A percentile compares a stretch with the other conserved stretches of the same genome.
Conservation (phyloP, 1,140 invertebrate genomes). For the Akabosia matsudoensis region DNA sequence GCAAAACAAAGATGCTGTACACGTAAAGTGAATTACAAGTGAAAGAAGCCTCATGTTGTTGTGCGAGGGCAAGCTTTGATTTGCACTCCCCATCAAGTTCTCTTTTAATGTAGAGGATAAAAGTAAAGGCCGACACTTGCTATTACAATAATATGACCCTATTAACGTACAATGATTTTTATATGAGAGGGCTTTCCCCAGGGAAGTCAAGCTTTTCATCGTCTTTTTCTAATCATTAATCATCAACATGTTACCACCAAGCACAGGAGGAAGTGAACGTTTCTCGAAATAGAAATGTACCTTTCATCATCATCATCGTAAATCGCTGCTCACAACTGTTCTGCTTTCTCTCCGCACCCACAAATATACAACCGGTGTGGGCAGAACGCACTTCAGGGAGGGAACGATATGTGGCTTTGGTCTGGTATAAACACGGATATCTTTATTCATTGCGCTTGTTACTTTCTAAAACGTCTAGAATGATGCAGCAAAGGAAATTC, state of each 20-base stretch:
- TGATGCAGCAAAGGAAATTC: too few species aligned
- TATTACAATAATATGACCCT: not conserved
- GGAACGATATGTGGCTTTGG: not conserved
- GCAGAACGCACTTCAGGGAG: not conserved
- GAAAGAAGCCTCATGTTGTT: too few species aligned
- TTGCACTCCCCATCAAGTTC: too few species aligned
- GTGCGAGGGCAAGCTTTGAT: too few species aligned
- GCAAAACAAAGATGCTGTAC: too few species aligned
- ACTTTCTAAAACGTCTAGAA: too few species aligned
- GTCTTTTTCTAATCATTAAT: constrained; percentile 21
- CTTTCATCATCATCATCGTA: constrained; percentile 1
- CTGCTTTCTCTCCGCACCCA: not conserved
- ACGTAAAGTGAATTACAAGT: not conserved
- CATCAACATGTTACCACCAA: not conserved
- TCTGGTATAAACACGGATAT: not conserved
- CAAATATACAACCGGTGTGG: too few species aligned
- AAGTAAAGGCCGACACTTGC: too few species aligned
- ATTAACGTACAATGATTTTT: not conserved
- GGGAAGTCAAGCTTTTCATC: constrained; percentile 10
- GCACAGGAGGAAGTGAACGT: not conserved
- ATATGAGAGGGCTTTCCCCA: not conserved
- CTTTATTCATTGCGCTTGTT: constrained; percentile 7
- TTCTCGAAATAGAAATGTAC: not conserved
- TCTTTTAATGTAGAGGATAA: too few species aligned
- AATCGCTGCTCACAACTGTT: not conserved